phyloP scores from a whole-genome alignment of 1,140 invertebrate genomes.

The Chrysopa pallens region DNA sequence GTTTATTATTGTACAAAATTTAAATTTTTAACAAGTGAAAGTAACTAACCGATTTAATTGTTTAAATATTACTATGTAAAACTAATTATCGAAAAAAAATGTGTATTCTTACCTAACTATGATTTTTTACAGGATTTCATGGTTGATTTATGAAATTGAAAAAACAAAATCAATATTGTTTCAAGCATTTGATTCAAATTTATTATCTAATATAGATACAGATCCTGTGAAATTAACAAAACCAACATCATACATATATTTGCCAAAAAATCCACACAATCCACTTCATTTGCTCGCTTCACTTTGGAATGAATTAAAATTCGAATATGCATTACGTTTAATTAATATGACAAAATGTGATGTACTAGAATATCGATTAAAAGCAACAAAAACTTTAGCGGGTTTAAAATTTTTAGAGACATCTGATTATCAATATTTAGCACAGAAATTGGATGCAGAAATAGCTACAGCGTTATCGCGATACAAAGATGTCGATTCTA shows the following conservation, averaged over 20 bases:
- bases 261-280: slow-evolving; percentile 1
- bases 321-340: slow-evolving; percentile 26
- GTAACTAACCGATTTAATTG: too few relatives aligned
- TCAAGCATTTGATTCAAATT: slow-evolving; percentile 15
- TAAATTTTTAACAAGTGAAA: too few relatives aligned
- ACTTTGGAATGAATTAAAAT: slow-evolving; percentile 25
- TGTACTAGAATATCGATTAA: slow-evolving; percentile 20
- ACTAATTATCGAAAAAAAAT: too few relatives aligned
- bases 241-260: background rate
- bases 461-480: slow-evolving; percentile 43
- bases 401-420: slow-evolving; percentile 20
- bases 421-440: slow-evolving; percentile 42
- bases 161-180: slow-evolving; percentile 14
- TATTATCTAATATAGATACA: slow-evolving; percentile 12
- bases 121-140: slow-evolving; percentile 11
- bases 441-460: slow-evolving; percentile 41
- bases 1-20: too few relatives aligned
- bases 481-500: slow-evolving; percentile 30
- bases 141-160: slow-evolving; percentile 16
- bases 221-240: background rate
- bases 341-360: slow-evolving; percentile 23
- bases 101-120: too few relatives aligned
- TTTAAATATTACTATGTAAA: too few relatives aligned
- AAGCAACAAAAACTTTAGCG: slow-evolving; percentile 23
- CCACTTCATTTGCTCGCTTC: slow-evolving; percentile 4